Evolutionary conservation across 2,113 vertebrate species (phyloP), one percentile per base, ranked within the genome.

Genomic region (Pomatostomus ruficeps): DNA sequence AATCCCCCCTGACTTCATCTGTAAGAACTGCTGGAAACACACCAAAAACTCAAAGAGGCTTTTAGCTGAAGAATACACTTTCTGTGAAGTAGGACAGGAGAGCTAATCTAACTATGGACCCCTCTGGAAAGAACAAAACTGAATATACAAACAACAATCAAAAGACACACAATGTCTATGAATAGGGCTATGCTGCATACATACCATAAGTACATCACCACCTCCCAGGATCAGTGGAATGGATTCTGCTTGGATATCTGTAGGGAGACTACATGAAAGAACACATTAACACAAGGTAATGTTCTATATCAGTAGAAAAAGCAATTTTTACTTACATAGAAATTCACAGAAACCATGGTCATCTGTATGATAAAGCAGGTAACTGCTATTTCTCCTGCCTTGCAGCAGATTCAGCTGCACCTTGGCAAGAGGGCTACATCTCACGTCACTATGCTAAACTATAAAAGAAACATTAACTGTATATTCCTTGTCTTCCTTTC

Each of bases 231-330:
- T 99, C 79, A 99, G 51, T 0, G 99, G 99, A 62, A 99, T 98
- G 8, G 99, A 99, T 91, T 99, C 99, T 36, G 99, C 98, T 95
- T 99, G 99, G 95, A 99, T 99, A 97, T 99, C 99, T 21, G 99
- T 99, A 24, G 99, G 99, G 18, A 99, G 98, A 62, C 99, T 99
- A 89, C 14, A 92, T 24, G 10, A 96, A 94, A 62, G 54, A 75
- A 85, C 15, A 55, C 0, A 42, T 70, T 42, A 78, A 79, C 48
- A 58, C 4, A 73, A 46, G 49, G 5, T 3, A 1, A 31, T 5
- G 7, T 33, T 67, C 29, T 21, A 25, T 4, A 28, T 9, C 9
- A 24, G 12, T 6, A 45, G 11, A 48, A 54, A 62, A 86, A 48
- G 2, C 3, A 1, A 40, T 18, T 73, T 84, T 55, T 75, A 9